Percentiles rank a stretch among this genome's conserved stretches.
Evolutionary conservation across 2,113 vertebrate species (phyloP).

Genomic region (Daphoenositta chrysoptera): DNA sequence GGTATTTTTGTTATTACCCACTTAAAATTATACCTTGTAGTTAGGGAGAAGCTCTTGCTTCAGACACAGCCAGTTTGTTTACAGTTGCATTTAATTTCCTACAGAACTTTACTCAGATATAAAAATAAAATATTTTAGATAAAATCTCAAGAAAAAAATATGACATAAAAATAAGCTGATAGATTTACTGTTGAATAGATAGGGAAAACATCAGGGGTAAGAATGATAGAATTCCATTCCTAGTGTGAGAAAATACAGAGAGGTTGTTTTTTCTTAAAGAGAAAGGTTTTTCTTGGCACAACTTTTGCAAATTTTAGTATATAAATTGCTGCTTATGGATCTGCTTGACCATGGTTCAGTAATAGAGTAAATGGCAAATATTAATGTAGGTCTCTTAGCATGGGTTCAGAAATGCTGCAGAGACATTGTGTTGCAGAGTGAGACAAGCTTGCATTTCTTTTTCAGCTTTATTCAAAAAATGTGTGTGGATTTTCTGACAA

Average conservation of each 20-base stretch:
- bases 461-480: not conserved
- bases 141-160: not conserved
- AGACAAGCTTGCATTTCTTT: not conserved
- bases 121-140: not conserved
- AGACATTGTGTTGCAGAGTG: not conserved
- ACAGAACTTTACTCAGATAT: not conserved
- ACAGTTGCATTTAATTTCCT: not conserved
- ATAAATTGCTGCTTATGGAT: not conserved
- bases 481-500: not conserved
- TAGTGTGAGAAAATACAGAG: not conserved
- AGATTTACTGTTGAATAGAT: not conserved
- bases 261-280: not conserved
- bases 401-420: not conserved
- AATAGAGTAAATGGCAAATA: not conserved
- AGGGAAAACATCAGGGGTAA: not conserved
- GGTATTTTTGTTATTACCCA: not conserved
- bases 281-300: not conserved
- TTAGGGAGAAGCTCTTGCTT: not conserved
- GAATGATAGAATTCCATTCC: not conserved
- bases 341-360: not conserved
- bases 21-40: not conserved
- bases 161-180: not conserved
- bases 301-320: not conserved
- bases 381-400: rapidly evolving
- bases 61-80: not conserved